These are phyloP conservation scores for Drosophila pseudoobscura DNA, from an alignment of 1,140 invertebrate species.

Conservation along the genomic window DNA sequence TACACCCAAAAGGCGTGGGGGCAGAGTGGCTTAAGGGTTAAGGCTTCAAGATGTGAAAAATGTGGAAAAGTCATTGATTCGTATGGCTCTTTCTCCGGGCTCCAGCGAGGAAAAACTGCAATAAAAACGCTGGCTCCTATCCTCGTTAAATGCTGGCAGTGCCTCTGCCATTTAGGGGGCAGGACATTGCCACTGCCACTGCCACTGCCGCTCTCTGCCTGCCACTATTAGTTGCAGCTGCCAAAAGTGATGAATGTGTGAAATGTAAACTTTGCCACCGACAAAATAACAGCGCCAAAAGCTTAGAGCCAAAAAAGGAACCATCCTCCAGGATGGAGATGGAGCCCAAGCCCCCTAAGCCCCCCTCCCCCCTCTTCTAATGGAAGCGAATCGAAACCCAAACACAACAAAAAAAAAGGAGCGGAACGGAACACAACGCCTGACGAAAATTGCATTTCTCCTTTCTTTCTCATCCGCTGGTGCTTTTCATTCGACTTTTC, in stretches of 20 bases:
- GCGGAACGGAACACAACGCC: conserved; percentile 48
- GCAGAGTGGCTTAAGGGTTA: conserved; percentile 42
- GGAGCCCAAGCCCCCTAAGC: background rate
- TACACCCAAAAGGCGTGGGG: no score
- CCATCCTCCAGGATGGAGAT: background rate
- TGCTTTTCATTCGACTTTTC: conserved; percentile 32
- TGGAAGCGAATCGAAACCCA: conserved; percentile 56
- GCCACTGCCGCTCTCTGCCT: conserved; percentile 46
- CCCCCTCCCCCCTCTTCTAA: background rate
- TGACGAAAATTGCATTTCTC: conserved; percentile 81
- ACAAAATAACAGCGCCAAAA: conserved; percentile 75
- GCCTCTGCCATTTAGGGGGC: conserved; percentile 31
- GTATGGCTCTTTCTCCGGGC: conserved; percentile 56
- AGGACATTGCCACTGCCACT: conserved; percentile 61
- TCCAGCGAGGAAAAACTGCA: conserved; percentile 52
- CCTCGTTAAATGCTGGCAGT: no score
- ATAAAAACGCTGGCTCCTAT: conserved; percentile 61
- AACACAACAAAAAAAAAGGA: conserved; percentile 28
- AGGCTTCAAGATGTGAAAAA: conserved; percentile 62
- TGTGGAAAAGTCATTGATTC: conserved; percentile 58
- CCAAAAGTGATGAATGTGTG: conserved; percentile 82
- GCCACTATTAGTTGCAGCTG: conserved; percentile 81
- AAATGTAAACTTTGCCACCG: conserved; percentile 81
- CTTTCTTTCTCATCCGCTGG: conserved; percentile 33
- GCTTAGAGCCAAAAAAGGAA: conserved; percentile 55